Conservation (phyloP, 2,888 invertebrate genomes). For the Gibbula magus region DNA sequence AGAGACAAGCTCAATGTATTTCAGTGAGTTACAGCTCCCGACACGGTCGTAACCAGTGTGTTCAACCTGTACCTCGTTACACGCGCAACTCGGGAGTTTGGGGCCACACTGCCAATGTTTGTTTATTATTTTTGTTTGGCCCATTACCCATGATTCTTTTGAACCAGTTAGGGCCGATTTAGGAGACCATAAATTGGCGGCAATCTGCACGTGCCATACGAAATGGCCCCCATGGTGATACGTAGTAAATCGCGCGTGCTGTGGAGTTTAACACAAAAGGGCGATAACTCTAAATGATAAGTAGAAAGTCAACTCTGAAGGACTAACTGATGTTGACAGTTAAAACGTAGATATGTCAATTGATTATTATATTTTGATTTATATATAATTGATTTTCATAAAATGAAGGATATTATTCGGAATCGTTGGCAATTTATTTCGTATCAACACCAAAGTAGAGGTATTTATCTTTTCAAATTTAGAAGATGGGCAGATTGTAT, state of each 20-base stretch:
- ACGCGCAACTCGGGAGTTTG: background rate
- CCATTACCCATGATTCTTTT: background rate
- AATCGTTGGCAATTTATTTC: too few relatives aligned
- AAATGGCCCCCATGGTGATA: background rate
- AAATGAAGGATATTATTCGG: too few relatives aligned
- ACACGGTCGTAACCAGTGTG: background rate
- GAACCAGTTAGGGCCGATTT: conserved; percentile 2
- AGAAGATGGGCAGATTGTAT: too few relatives aligned
- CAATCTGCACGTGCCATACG: conserved; percentile 9
- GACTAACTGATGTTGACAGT: too few relatives aligned
- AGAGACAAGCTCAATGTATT: background rate
- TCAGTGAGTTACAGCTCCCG: background rate
- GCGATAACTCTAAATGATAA: background rate
- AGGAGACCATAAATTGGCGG: conserved; percentile 11
- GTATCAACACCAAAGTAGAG: too few relatives aligned
- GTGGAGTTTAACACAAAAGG: background rate
- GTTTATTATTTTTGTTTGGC: conserved; percentile 1
- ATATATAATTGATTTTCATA: too few relatives aligned
- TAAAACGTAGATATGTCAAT: too few relatives aligned
- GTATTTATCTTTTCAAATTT: too few relatives aligned
- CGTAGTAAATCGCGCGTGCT: background rate
- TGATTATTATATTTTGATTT: too few relatives aligned
- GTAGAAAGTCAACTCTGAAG: too few relatives aligned
- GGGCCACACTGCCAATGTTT: conserved; percentile 4
- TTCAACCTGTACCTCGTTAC: background rate